Base-by-base conservation (phyloP, 2,888 invertebrate species). In the Eledone cirrhosa region DNA sequence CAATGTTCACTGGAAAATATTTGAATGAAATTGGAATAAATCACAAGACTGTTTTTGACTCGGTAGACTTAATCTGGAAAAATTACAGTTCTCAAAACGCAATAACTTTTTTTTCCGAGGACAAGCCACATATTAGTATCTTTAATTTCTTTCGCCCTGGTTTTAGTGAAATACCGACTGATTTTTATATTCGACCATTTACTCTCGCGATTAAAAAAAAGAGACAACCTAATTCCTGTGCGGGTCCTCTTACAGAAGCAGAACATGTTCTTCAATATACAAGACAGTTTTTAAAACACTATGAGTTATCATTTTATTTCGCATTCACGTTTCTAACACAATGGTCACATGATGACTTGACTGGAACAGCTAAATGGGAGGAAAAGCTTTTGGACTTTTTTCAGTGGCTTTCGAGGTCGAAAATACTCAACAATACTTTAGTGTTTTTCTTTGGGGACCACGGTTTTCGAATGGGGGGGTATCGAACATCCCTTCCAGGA, bases 371-470 rank as follows among this genome's bases (percentile, higher is more conserved):
- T 31, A 27, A 33, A 16, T 67, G 67, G 67, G 67, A 67, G 29
- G 67, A 33, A 19, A 24, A 29, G 31, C 16, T 67, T 5, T 67
- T 67, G 29, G 67, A 67, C 22, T 67, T 67, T 24, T 31, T 67
- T 8, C 0, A 22, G 5, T 67, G 67, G 67, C 67, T 67, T 22
- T 33, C 16, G 16, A 5, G 16, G 13, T 31, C 67, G 29, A 33
- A 22, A 0, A 67, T 19, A 29, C 22, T 67, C 31, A 67, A 67
- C 67, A 67, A 67, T 14, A 67, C 67, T 8, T 33, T 67, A 19
- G 19, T 67, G 67, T 67, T 67, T 67, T 67, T 67, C 31, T 67
- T 67, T 24, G 33, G 67, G 31, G 67, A 67, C 31, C 67, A 67
- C 14, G 67, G 67, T 31, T 67, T 67, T 22, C 67, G 33, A 33